Base-by-base conservation (phyloP, 2,888 invertebrate genomes). In the Myathropa florea region DNA sequence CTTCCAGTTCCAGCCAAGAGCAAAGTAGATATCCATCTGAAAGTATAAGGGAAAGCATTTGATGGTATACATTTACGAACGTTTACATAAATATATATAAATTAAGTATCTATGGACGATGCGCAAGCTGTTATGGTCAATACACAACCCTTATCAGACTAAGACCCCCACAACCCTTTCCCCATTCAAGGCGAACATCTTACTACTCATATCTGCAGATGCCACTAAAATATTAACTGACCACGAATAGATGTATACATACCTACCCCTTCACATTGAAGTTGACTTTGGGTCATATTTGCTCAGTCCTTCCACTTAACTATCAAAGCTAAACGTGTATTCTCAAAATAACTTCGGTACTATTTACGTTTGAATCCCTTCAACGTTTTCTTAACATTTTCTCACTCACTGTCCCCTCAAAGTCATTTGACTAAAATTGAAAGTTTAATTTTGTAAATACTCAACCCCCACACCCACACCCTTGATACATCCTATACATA, bases 361-460 rank as follows among this genome's bases (percentile, higher is more conserved):
- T 46, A 46, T 46, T 46, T 46, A n/a, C 46, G 46, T 46, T 18
- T 18, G 46, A 4, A 18, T 46, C 46, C 46, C 46, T 7, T n/a
- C 46, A 6, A 18, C 46, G 7, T 18, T 21, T 46, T 46, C 46
- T 46, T 46, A 46, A 18, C 46, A 46, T n/a, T 46, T 18, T 18
- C 46, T 46, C 46, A 46, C 46, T 36, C 46, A 67, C 23, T 76
- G 28, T 72, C 21, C 23, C 30, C 9, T 12, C 39, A 67, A 46
- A 46, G 28, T 36, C 57, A 65, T 55, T 59, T 65, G 57, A 65
- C 59, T 67, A n/a, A 18, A 76, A 67, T 68, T 76, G 60, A 61
- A 67, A 67, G 53, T 68, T 67, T 46, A 39, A 67, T 67, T 46
- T 60, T 61, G n/a, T 53, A 3, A 30, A 60, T 36, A 39, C 55